phyloP scores from a whole-genome alignment of 2,797 vertebrate genomes.

The Cuniculus paca region DNA sequence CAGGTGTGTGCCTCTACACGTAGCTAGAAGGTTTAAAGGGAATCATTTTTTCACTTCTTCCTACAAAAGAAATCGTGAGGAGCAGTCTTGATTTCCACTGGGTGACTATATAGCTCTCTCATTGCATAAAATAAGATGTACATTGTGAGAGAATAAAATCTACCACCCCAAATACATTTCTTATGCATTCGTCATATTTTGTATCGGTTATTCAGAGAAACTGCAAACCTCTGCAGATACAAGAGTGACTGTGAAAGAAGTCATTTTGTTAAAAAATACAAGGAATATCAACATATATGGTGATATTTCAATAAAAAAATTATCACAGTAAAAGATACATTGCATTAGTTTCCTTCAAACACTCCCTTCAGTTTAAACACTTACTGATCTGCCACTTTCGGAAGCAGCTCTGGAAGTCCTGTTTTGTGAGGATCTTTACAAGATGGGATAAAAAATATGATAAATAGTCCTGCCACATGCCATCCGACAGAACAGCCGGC shows the following conservation, averaged over 20 bases:
- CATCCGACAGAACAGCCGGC: not conserved
- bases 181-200: not conserved
- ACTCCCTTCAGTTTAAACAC: not conserved
- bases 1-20: not conserved
- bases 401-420: not conserved
- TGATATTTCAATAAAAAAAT: not conserved
- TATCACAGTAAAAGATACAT: not conserved
- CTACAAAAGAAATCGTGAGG: slow-evolving; percentile 45
- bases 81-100: not conserved
- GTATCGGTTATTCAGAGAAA: not conserved
- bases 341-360: not conserved
- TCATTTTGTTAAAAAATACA: not conserved
- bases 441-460: not conserved
- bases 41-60: not conserved
- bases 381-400: not conserved
- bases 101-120: not conserved
- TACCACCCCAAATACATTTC: not conserved
- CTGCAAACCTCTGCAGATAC: not conserved
- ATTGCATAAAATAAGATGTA: not conserved
- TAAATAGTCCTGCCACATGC: not conserved
- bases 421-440: not conserved
- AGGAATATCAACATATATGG: not conserved
- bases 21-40: not conserved
- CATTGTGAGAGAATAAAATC: not conserved
- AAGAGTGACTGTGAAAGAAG: not conserved